Conservation (phyloP, 2,797 vertebrate species). For the Gymnoscopelus microlampas region DNA sequence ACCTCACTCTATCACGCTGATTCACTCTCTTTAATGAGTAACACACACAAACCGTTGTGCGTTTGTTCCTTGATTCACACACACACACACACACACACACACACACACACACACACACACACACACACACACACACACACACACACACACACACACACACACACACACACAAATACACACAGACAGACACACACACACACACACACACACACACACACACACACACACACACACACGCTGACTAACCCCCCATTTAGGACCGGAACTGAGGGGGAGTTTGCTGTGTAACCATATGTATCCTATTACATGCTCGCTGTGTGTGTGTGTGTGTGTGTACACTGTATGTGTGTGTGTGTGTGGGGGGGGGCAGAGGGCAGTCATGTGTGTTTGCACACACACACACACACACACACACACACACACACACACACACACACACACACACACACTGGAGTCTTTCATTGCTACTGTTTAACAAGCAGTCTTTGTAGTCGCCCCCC, state of each 20-base stretch:
- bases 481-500: constrained; percentile 68
- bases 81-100: too few relatives aligned
- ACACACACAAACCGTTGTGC: too few relatives aligned
- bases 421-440: constrained; percentile 61
- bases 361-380: constrained; percentile 9
- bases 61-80: too few relatives aligned
- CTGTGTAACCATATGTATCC: constrained; percentile 56
- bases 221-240: background rate
- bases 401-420: constrained; percentile 77
- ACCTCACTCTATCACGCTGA: too few relatives aligned
- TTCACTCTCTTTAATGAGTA: too few relatives aligned
- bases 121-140: too few relatives aligned
- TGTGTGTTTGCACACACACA: constrained; percentile 60
- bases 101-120: too few relatives aligned
- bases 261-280: constrained; percentile 43
- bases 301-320: constrained; percentile 46
- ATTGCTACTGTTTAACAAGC: constrained; percentile 69
- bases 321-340: constrained; percentile 26
- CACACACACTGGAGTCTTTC: constrained; percentile 75
- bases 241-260: constrained; percentile 4
- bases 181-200: background rate
- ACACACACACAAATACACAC: constrained; percentile 1
- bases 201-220: constrained; percentile 1
- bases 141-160: background rate
- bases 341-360: constrained; percentile 2